Evolutionary conservation across 2,797 vertebrate genomes (phyloP), one percentile per base, ranked within the genome.

Genomic region (Podarcis siculus): DNA sequence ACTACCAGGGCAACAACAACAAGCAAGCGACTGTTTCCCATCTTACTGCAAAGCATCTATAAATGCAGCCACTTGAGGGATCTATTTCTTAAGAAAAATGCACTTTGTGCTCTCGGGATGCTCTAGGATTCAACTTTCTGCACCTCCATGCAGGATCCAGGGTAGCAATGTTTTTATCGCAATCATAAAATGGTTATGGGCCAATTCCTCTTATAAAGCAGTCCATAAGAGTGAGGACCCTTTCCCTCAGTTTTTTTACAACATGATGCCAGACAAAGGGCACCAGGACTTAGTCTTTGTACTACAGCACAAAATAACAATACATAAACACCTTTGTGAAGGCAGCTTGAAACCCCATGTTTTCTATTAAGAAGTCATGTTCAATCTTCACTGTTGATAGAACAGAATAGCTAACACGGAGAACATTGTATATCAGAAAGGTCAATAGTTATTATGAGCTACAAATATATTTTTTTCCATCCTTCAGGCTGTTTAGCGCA

Each of bases 281-380:
- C 97, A 97, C 95, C 92, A 90, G 91, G 93, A 95, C 96, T 96
- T 94, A 94, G 94, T 96, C 96, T 97, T 95, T 96, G 96, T 96
- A 96, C 93, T 96, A 95, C 92, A 93, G 94, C 96, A 97, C 95
- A 95, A 96, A 97, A 97, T 96, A 97, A 97, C 94, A 97, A 97
- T 96, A 97, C 94, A 96, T 96, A 97, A 97, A 97, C 97, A 97
- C 97, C 96, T 97, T 95, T 96, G 96, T 94, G 96, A 96, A 96
- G 96, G 96, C 96, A 96, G 95, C 95, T 97, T 94, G 93, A 97
- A 96, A 97, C 96, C 96, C 96, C 96, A 94, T 97, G 97, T 97
- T 97, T 97, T 97, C 97, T 97, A 97, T 97, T 97, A 97, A 97
- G 97, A 97, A 97, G 97, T 97, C 97, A 97, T 97, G 97, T 97